Conservation (phyloP, 2,113 vertebrate species). For the Callithrix jacchus region DNA sequence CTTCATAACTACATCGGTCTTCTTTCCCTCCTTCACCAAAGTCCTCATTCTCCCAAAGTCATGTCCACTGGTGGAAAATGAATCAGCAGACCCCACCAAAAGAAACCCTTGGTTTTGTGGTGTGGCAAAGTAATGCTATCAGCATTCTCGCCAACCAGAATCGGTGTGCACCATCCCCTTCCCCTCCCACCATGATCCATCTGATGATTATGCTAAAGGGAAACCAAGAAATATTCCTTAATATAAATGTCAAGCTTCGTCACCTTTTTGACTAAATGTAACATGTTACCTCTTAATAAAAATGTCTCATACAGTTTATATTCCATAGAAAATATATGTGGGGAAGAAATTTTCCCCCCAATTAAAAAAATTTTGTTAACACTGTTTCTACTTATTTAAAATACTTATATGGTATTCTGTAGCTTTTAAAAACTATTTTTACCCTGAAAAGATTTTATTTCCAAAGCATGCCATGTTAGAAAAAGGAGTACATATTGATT, state of each 20-base stretch:
- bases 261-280: conserved; percentile 78
- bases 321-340: conserved; percentile 50
- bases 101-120: background rate
- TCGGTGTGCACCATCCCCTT: background rate
- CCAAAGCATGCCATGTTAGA: background rate
- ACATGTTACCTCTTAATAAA: conserved; percentile 79
- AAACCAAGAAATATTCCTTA: conserved; percentile 74
- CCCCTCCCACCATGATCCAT: background rate
- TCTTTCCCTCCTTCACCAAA: background rate
- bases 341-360: background rate
- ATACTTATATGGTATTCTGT: conserved; percentile 44
- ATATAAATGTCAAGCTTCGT: conserved; percentile 78
- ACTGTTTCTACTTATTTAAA: conserved; percentile 61
- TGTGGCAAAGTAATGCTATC: fast-evolving
- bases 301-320: conserved; percentile 65
- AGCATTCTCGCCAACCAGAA: background rate
- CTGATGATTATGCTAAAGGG: conserved; percentile 52
- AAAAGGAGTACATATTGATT: background rate
- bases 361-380: conserved; percentile 55
- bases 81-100: background rate
- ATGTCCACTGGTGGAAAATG: background rate
- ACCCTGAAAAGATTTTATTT: conserved; percentile 29
- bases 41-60: background rate
- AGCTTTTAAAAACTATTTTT: conserved; percentile 55
- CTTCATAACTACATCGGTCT: background rate